These are phyloP conservation scores for Zophobas morio DNA, from an alignment of 1,140 invertebrate species.

Conservation along the genomic window DNA sequence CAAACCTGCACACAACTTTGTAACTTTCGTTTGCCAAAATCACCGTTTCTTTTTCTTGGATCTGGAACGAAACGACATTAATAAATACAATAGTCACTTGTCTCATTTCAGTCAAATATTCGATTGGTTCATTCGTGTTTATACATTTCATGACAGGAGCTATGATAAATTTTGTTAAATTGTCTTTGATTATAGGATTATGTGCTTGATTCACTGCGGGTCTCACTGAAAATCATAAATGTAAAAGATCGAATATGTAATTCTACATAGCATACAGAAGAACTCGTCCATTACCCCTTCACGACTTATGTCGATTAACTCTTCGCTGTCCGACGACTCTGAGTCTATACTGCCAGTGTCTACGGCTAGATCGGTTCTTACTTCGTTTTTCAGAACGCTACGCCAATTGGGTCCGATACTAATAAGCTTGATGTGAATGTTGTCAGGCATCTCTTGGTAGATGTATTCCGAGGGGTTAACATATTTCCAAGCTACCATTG, in stretches of 20 bases:
- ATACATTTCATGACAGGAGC: constrained; percentile 72
- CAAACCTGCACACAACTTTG: constrained; percentile 66
- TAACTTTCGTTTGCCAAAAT: constrained; percentile 71
- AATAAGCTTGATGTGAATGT: constrained; percentile 63
- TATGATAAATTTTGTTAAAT: constrained; percentile 72
- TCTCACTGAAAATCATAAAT: constrained; percentile 66
- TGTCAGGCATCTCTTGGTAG: constrained; percentile 60
- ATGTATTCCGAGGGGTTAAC: constrained; percentile 62
- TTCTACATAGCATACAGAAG: neutral
- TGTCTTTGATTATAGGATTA: constrained; percentile 63
- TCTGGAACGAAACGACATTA: constrained; percentile 71
- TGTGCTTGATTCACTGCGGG: constrained; percentile 68
- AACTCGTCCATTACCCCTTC: constrained; percentile 14
- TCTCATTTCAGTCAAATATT: constrained; percentile 78
- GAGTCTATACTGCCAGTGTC: neutral
- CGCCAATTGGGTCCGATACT: constrained; percentile 42
- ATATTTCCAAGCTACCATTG: constrained; percentile 69
- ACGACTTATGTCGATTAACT: neutral
- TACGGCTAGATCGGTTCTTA: neutral
- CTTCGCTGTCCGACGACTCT: constrained; percentile 31
- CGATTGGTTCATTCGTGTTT: constrained; percentile 75
- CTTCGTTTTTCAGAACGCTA: constrained; percentile 6
- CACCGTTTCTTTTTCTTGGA: constrained; percentile 67
- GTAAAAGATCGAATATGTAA: neutral
- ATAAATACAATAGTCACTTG: constrained; percentile 77